These are phyloP conservation scores for Lemur catta DNA, from an alignment of 2,797 vertebrate genomes.

Conservation along the genomic window DNA sequence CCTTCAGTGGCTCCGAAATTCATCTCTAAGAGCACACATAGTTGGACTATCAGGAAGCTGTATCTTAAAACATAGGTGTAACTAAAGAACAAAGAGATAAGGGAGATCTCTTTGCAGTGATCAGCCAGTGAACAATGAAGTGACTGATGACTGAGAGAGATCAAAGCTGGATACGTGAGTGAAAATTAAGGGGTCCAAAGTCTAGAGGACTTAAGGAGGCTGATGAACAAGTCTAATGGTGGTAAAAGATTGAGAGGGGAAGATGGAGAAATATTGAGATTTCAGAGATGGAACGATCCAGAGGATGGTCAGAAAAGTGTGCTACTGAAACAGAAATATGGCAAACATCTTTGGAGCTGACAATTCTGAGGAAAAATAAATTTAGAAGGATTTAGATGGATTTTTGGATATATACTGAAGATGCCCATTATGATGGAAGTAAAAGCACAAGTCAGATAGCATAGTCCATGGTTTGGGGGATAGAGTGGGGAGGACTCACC, in stretches of 20 bases:
- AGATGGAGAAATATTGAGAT: background rate
- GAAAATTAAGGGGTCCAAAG: background rate
- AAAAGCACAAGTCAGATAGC: background rate
- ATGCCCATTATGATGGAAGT: background rate
- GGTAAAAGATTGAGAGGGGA: background rate
- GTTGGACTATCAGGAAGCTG: background rate
- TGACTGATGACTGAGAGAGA: background rate
- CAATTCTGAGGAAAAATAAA: background rate
- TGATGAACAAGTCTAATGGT: background rate
- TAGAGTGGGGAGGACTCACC: background rate
- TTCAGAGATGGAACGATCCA: background rate
- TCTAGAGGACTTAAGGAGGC: background rate
- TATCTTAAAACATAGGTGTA: background rate
- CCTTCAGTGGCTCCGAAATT: slow-evolving; percentile 3
- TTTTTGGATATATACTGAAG: background rate
- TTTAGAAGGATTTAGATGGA: background rate
- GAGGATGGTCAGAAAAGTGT: background rate
- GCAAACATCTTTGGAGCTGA: background rate
- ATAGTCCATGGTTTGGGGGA: background rate
- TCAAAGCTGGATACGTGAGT: background rate
- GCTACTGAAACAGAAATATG: background rate
- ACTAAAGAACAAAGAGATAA: background rate
- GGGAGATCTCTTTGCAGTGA: background rate
- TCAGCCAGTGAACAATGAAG: background rate
- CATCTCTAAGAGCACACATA: background rate